phyloP scores from a whole-genome alignment of 2,888 invertebrate genomes.

The Papilio demoleus region DNA sequence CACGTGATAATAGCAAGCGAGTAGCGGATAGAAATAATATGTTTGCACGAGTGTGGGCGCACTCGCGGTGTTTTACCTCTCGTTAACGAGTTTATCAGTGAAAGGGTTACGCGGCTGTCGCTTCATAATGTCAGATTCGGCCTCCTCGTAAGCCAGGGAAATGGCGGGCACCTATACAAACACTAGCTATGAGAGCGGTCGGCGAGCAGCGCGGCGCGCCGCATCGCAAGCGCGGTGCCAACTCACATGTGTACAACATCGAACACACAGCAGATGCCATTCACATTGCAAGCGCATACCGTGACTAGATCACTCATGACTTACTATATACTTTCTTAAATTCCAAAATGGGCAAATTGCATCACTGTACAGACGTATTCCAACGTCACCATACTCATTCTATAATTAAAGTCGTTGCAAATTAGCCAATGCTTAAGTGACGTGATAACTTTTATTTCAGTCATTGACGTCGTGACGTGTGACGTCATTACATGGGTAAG shows the following conservation, averaged over 20 bases:
- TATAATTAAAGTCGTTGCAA: not conserved
- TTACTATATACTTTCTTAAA: not conserved
- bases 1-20: conserved; percentile 80
- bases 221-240: conserved; percentile 68
- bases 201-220: conserved; percentile 48
- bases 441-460: not conserved
- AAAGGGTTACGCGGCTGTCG: conserved; percentile 98
- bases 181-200: conserved; percentile 80
- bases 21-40: conserved; percentile 80
- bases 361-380: conserved; percentile 47
- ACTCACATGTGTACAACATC: conserved; percentile 78
- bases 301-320: not conserved
- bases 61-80: conserved; percentile 90
- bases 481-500: not conserved
- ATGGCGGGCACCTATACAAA: conserved; percentile 96
- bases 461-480: not conserved
- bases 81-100: conserved; percentile 99
- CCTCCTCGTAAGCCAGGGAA: conserved; percentile 98
- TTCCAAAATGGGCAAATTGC: conserved; percentile 38
- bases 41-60: conserved; percentile 68
- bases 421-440: not conserved
- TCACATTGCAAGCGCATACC: conserved; percentile 33
- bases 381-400: not conserved
- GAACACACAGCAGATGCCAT: conserved; percentile 63
- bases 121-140: conserved; percentile 99